phyloP scores from a whole-genome alignment of 1,140 invertebrate genomes.

The Brachystomella parvula region DNA sequence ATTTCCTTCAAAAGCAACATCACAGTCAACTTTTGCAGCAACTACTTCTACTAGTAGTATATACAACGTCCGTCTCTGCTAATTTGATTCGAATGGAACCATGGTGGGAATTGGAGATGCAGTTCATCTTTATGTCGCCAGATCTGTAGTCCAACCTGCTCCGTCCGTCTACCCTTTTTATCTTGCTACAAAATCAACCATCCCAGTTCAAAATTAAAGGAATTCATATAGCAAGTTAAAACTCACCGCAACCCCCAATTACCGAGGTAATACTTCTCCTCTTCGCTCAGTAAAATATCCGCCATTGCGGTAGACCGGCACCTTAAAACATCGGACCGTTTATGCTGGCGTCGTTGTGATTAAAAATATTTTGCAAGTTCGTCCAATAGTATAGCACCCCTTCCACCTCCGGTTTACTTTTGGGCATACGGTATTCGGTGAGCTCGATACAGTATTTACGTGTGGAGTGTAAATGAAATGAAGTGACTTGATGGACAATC shows the following conservation, averaged over 20 bases:
- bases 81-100: conserved; percentile 77
- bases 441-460: too few relatives aligned
- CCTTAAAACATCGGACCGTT: too few relatives aligned
- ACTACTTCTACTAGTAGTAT: too few relatives aligned
- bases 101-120: conserved; percentile 80
- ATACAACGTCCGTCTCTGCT: conserved; percentile 83
- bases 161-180: conserved; percentile 78
- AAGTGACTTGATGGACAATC: too few relatives aligned
- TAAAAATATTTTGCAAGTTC: too few relatives aligned
- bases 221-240: conserved; percentile 8
- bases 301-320: too few relatives aligned
- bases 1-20: conserved; percentile 61
- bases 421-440: too few relatives aligned
- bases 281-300: conserved; percentile 60
- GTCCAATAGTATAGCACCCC: too few relatives aligned
- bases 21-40: conserved; percentile 86
- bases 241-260: conserved; percentile 75
- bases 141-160: conserved; percentile 72
- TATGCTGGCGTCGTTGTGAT: too few relatives aligned
- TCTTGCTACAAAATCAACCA: conserved; percentile 67
- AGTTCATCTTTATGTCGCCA: conserved; percentile 81
- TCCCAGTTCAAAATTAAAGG: conserved; percentile 13
- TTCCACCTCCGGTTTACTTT: too few relatives aligned
- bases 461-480: too few relatives aligned
- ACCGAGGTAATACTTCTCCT: conserved; percentile 80